These are phyloP conservation scores for Epinotia demarniana DNA, from an alignment of 2,888 invertebrate species.

Conservation along the genomic window DNA sequence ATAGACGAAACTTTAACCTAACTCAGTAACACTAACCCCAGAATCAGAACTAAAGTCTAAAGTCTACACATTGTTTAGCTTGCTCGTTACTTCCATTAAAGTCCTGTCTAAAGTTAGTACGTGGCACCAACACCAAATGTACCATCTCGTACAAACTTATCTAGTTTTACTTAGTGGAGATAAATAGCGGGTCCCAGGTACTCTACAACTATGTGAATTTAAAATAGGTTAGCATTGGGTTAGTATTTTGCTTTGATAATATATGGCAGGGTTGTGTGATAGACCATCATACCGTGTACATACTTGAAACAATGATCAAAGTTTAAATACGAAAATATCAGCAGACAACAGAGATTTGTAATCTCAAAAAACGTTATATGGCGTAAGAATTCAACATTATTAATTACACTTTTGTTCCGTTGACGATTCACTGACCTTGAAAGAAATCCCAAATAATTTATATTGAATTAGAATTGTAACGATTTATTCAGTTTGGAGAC, in stretches of 20 bases:
- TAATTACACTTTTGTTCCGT: no score
- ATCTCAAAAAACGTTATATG: no score
- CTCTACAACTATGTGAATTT: constrained; percentile 11
- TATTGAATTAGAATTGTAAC: no score
- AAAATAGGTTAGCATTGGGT: constrained; percentile 21
- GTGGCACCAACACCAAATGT: constrained; percentile 40
- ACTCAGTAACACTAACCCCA: neutral
- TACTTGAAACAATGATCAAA: neutral
- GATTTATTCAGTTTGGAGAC: no score
- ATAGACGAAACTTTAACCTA: constrained; percentile 4
- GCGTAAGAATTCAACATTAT: no score
- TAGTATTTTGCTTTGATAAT: constrained; percentile 18
- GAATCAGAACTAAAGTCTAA: no score
- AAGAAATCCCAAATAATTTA: no score
- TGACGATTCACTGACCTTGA: no score
- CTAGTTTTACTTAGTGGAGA: constrained; percentile 41
- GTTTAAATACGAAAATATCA: neutral
- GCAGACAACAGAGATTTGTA: no score
- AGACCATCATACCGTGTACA: neutral
- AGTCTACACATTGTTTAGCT: constrained; percentile 30
- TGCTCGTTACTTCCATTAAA: constrained; percentile 40
- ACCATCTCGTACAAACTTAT: constrained; percentile 40
- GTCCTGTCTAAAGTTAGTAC: constrained; percentile 33
- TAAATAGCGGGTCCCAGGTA: constrained; percentile 36
- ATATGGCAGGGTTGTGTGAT: neutral